A percentile compares a stretch with the other conserved stretches of the same genome.
Evolutionary conservation across 2,113 vertebrate species (phyloP).

Genomic region (Anas platyrhynchos): DNA sequence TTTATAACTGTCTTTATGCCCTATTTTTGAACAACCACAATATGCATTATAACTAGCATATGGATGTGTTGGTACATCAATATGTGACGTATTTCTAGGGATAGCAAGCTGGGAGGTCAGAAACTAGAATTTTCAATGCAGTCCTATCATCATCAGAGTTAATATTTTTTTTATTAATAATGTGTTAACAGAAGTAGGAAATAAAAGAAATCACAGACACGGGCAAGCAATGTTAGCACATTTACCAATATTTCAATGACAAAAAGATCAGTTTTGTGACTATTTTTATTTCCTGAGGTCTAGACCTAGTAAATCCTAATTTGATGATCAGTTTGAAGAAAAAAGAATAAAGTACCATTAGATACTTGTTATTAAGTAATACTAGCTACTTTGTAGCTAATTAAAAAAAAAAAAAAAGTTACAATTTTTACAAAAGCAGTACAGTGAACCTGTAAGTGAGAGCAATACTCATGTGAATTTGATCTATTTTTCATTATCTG

Average conservation of each 20-base stretch:
- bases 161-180: background rate
- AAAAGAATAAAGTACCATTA: background rate
- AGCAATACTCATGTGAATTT: background rate
- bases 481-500: background rate
- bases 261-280: background rate
- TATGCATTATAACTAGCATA: background rate
- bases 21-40: background rate
- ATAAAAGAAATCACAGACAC: background rate
- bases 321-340: background rate
- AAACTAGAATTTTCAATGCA: background rate
- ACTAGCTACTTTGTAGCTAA: background rate
- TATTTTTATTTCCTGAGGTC: background rate
- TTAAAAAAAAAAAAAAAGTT: background rate
- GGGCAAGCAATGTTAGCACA: background rate
- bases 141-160: background rate
- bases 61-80: background rate
- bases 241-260: background rate
- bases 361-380: no score
- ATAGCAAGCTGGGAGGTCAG: background rate
- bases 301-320: background rate
- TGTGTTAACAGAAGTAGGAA: background rate
- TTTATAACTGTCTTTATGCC: constrained; percentile 5
- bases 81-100: background rate
- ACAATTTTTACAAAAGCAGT: background rate
- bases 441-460: background rate